Conservation (phyloP, 92 coral and sea anemone species). For the Blastomussa wellsi region DNA sequence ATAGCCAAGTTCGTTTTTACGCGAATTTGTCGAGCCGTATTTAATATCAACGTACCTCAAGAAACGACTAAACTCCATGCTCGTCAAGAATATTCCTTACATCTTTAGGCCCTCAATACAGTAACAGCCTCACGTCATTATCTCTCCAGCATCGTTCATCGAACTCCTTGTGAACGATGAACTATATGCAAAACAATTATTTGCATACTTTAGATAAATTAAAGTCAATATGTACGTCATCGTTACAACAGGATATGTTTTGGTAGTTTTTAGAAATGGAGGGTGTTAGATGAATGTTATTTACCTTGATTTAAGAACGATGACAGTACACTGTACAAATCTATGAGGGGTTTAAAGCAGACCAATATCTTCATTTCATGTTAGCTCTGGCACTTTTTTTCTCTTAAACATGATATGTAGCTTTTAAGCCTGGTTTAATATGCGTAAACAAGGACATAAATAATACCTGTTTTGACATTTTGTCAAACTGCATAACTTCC, state of each 20-base stretch:
- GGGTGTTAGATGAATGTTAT: neutral
- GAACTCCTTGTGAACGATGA: neutral
- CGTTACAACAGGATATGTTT: slow-evolving; percentile 14
- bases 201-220: slow-evolving; percentile 9
- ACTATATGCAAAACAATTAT: neutral
- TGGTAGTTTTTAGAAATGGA: neutral
- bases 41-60: neutral
- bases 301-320: neutral
- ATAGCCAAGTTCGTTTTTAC: neutral
- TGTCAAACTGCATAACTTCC: neutral
- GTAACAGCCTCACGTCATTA: neutral
- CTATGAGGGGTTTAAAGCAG: neutral
- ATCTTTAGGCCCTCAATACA: neutral
- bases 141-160: neutral
- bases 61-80: neutral
- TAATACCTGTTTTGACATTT: neutral
- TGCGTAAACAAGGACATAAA: neutral
- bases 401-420: no score
- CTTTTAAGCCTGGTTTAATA: neutral
- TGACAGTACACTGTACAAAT: neutral
- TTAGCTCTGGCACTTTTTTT: neutral
- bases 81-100: neutral
- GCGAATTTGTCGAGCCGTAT: neutral
- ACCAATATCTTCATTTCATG: neutral
- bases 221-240: neutral